Base-by-base conservation (phyloP, 2,797 vertebrate species). In the Phrynocephalus guinanensis region DNA sequence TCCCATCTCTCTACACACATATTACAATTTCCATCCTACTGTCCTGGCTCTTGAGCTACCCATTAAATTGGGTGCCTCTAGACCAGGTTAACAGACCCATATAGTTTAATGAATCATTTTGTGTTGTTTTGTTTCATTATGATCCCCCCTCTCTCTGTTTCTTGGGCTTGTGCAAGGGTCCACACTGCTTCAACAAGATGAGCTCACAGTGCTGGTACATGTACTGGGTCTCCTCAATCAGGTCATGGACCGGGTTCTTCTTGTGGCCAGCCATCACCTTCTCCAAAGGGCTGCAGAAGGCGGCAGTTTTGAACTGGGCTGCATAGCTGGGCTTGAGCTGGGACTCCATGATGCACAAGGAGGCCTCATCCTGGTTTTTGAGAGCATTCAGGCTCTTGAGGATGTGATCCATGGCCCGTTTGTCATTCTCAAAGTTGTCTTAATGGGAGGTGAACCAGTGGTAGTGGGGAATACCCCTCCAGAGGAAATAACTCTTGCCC, bases 111-210 rank as follows among this genome's bases (percentile, higher is more conserved):
- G 38, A 44, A 44, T 44, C 38, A 44, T 44, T 44, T 44, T 5
- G 38, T 44, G 38, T 44, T 44, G 38, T 44, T 44, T 5, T 44
- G 38, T 44, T 44, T 44, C 38, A 44, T 44, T 44, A 4, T 44
- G 0, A 44, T 44, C 38, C 38, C 38, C 38, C 33, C 33, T 33
- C 5, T 15, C 60, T 63, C 83, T 94, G 97, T 96, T 91, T 99
- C 99, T 99, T 97, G 56, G 99, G 99, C 73, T 99, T 98, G 0
- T 99, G 99, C 3, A 98, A 98, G 0, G 99, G 99, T 91, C 99
- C 99, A 0, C 97, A 98, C 95, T 99, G 98, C 92, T 99, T 97
- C 16, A 99, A 95, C 63, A 99, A 97, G 89, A 96, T 90, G 80
- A 99, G 99, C 94, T 99, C 98, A 82, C 98, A 99, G 90, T 96